phyloP scores from a whole-genome alignment of 2,797 vertebrate genomes.

The Benthosema pterotum region DNA sequence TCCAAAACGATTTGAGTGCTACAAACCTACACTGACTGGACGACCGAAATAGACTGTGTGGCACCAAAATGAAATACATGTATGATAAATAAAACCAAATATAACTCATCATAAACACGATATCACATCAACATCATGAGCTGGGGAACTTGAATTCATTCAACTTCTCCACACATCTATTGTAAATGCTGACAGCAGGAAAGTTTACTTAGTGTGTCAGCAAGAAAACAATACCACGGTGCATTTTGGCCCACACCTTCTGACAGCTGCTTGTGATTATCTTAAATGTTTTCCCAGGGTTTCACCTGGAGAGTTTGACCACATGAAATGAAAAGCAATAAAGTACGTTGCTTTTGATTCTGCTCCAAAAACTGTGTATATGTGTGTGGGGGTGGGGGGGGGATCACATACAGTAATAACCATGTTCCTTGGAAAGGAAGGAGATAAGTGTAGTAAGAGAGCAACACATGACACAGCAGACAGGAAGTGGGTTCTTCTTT shows the following conservation, averaged over 20 bases:
- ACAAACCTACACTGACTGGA: too few relatives aligned
- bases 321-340: constrained; percentile 48
- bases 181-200: constrained; percentile 12
- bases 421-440: background rate
- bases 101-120: background rate
- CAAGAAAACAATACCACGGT: constrained; percentile 30
- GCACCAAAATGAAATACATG: background rate
- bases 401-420: too few relatives aligned
- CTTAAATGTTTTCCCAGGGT: constrained; percentile 43
- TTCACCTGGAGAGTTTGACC: constrained; percentile 52
- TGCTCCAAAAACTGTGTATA: background rate
- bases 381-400: constrained; percentile 7
- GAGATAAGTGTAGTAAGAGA: constrained; percentile 7
- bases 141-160: background rate
- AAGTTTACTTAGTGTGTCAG: constrained; percentile 12
- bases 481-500: constrained; percentile 17
- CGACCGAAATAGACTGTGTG: too few relatives aligned
- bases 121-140: background rate
- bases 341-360: background rate
- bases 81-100: too few relatives aligned
- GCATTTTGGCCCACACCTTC: constrained; percentile 32
- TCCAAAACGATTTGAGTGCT: background rate
- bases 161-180: background rate
- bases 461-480: background rate
- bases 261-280: constrained; percentile 67